Evolutionary conservation across 2,888 invertebrate genomes (phyloP), one percentile per base, ranked within the genome.

Genomic region (Saturnia pavonia): DNA sequence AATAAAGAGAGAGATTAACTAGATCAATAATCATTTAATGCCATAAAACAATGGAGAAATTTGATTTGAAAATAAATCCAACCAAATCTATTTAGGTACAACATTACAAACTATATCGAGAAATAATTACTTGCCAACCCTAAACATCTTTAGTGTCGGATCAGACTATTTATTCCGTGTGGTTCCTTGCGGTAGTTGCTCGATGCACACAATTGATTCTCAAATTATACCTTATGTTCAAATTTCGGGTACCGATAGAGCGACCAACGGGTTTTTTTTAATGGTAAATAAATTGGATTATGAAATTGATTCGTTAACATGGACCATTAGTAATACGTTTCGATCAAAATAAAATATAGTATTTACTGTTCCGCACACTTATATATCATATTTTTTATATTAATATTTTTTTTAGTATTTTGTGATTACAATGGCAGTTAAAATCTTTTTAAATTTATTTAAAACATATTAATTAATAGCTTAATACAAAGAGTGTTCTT

Each of bases 151-250:
- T 7, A 22, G 68, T 14, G 43, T 69, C 22, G 73, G 71, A 45
- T 73, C 69, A 70, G 66, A 34, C 67, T 79, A 79, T 79, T 74
- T 79, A 79, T 79, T 74, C 25, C 72, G 74, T 78, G 80, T 76
- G 80, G 79, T 81, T 80, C 77, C 77, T 83, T 83, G 80, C 82
- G 82, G 81, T 85, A 76, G 72, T 79, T 77, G 73, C 74, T 77
- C 75, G 78, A 73, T 78, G 77, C 78, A 81, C 78, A 81, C 82
- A 85, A 83, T 84, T 81, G 82, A 83, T 84, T 78, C 74, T 74
- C 77, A 82, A 85, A 84, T 80, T 79, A 84, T 79, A 80, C 77
- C 71, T 76, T 77, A 77, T 77, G 77, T 79, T 77, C 76, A 76
- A 79, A 77, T 77, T 80, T 80, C 74, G 73, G 77, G 76, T 76